phyloP scores from a whole-genome alignment of 1,140 invertebrate genomes.

The Lepeophtheirus salmonis region DNA sequence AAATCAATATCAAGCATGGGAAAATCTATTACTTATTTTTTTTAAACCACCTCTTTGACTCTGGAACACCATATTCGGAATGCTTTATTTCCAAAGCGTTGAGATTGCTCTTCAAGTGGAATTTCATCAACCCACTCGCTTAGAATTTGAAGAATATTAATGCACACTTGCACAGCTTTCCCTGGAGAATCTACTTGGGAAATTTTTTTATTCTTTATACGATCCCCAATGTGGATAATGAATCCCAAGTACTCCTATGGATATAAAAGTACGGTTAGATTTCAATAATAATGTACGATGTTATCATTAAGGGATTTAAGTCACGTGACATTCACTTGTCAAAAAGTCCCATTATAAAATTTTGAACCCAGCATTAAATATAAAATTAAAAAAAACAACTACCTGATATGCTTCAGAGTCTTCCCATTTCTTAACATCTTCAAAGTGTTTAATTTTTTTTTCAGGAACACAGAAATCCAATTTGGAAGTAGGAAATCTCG shows the following conservation, averaged over 20 bases:
- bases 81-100: slow-evolving; percentile 88
- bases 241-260: slow-evolving; percentile 68
- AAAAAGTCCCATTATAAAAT: neutral
- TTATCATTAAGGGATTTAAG: no score
- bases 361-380: neutral
- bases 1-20: neutral
- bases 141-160: slow-evolving; percentile 49
- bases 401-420: slow-evolving; percentile 61
- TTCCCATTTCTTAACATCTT: slow-evolving; percentile 56
- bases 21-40: neutral
- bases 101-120: slow-evolving; percentile 77
- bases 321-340: no score
- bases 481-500: no score
- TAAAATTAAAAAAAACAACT: slow-evolving; percentile 20
- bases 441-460: slow-evolving; percentile 43
- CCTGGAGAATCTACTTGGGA: slow-evolving; percentile 42
- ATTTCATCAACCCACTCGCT: slow-evolving; percentile 57
- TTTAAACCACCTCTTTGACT: slow-evolving; percentile 44
- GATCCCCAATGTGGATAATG: slow-evolving; percentile 60
- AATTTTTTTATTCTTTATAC: slow-evolving; percentile 54
- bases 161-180: slow-evolving; percentile 38
- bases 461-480: no score
- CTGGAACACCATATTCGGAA: slow-evolving; percentile 65
- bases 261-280: no score
- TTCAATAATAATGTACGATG: no score